These are phyloP conservation scores for Drosophila kanekoi DNA, from an alignment of 2,888 invertebrate genomes.

Conservation along the genomic window DNA sequence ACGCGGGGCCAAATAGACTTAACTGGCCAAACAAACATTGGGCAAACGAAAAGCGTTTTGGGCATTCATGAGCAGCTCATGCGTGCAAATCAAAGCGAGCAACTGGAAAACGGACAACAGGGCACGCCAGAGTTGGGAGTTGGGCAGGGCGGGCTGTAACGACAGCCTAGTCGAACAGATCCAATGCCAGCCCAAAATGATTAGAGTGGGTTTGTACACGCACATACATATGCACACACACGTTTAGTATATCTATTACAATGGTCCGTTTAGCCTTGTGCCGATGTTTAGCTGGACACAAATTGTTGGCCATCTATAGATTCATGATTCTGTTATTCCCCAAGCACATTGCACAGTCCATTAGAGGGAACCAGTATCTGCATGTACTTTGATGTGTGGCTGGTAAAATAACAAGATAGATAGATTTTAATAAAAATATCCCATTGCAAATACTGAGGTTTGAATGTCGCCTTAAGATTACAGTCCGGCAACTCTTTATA, in stretches of 20 bases:
- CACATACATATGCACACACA: neutral
- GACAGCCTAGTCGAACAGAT: slow-evolving; percentile 15
- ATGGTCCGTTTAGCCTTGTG: slow-evolving; percentile 35
- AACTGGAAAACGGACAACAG: slow-evolving; percentile 38
- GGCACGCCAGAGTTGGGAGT: neutral
- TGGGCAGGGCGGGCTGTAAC: neutral
- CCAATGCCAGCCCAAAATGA: slow-evolving; percentile 33
- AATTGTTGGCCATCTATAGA: slow-evolving; percentile 19
- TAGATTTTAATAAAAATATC: too few relatives aligned
- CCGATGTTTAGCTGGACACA: slow-evolving; percentile 17
- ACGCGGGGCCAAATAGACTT: slow-evolving; percentile 17
- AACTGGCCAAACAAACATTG: slow-evolving; percentile 51
- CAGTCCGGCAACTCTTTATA: too few relatives aligned
- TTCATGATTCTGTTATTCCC: slow-evolving; percentile 27
- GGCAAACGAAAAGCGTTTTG: slow-evolving; percentile 32
- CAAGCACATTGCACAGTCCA: slow-evolving; percentile 15
- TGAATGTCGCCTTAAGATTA: too few relatives aligned
- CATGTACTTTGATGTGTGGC: neutral
- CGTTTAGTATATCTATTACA: slow-evolving; percentile 24
- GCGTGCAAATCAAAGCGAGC: slow-evolving; percentile 71
- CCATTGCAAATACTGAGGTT: too few relatives aligned
- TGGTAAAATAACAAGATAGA: neutral
- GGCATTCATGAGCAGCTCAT: slow-evolving; percentile 62
- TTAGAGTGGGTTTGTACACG: neutral
- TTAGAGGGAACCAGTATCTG: neutral